Percentiles rank a stretch among this genome's conserved stretches.
Conservation (phyloP, 1,140 invertebrate genomes). For the Neotoxoptera formosana region DNA sequence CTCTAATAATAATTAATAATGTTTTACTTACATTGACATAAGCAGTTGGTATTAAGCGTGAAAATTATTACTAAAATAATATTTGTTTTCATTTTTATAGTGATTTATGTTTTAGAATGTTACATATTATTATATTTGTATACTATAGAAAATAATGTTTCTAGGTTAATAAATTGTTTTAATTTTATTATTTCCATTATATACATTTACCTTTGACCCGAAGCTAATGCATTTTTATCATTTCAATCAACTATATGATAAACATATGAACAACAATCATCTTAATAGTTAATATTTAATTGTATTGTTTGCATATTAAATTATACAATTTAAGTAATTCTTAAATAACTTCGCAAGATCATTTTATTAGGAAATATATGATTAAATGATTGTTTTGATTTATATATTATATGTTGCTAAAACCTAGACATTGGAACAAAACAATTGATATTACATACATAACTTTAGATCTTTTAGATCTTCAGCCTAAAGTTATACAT, state of each 20-base stretch:
- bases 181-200: conserved; percentile 30
- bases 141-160: conserved; percentile 6
- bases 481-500: background rate
- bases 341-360: background rate
- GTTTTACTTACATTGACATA: conserved; percentile 48
- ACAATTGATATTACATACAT: background rate
- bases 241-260: conserved; percentile 32
- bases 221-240: background rate
- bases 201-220: conserved; percentile 31
- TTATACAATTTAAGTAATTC: background rate
- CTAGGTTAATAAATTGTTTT: conserved; percentile 28
- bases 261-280: background rate
- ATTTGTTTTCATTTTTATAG: conserved; percentile 31
- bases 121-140: background rate
- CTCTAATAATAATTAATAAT: background rate
- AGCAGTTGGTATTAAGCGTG: background rate
- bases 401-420: background rate
- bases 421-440: background rate
- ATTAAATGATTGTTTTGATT: background rate
- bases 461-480: background rate
- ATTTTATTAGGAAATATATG: background rate
- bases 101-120: background rate
- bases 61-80: background rate
- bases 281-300: conserved; percentile 19
- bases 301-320: conserved; percentile 12